Evolutionary conservation across 2,888 invertebrate genomes (phyloP).

Genomic region (Leptopilina syphax): DNA sequence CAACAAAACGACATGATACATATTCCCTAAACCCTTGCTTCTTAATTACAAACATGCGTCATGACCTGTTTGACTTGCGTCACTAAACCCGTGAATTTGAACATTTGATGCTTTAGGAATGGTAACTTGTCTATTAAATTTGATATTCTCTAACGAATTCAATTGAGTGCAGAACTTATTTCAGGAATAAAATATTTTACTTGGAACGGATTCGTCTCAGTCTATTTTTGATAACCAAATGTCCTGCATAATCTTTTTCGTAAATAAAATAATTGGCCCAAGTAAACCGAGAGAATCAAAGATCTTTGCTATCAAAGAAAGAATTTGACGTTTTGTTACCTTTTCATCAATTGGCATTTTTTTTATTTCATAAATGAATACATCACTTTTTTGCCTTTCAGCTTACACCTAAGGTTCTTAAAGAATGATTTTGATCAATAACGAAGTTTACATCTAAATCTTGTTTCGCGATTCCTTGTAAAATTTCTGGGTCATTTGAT

Average conservation of each 20-base stretch:
- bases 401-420: constrained; percentile 45
- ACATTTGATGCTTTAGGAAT: constrained; percentile 42
- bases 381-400: constrained; percentile 51
- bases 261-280: constrained; percentile 42
- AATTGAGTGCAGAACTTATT: constrained; percentile 32
- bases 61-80: constrained; percentile 42
- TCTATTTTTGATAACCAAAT: constrained; percentile 44
- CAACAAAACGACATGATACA: background rate
- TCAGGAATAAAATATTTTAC: constrained; percentile 37
- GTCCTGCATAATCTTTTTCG: constrained; percentile 45
- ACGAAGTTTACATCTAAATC: constrained; percentile 36
- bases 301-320: constrained; percentile 48
- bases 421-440: constrained; percentile 27
- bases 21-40: background rate
- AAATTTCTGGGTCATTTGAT: constrained; percentile 15
- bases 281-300: constrained; percentile 19
- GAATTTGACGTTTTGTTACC: constrained; percentile 43
- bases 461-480: constrained; percentile 33
- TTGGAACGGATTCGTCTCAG: constrained; percentile 48
- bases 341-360: background rate
- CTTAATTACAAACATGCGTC: constrained; percentile 31
- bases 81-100: constrained; percentile 46
- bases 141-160: constrained; percentile 31
- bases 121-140: constrained; percentile 11
- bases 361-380: constrained; percentile 39